These are phyloP conservation scores for Naso thynnoides DNA, from an alignment of 2,797 vertebrate species.

Conservation along the genomic window DNA sequence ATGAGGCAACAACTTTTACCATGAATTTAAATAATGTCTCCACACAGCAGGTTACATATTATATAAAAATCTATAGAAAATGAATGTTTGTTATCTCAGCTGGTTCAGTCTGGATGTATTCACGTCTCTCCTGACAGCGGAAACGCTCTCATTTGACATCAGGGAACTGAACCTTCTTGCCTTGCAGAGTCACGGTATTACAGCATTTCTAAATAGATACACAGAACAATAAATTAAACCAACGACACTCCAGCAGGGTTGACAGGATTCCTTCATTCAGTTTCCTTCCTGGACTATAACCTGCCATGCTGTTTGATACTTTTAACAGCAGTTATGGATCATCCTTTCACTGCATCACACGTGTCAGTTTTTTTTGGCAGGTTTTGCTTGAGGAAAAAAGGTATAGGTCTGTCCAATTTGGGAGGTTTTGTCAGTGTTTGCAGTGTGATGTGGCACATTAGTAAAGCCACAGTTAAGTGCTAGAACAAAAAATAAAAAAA, in stretches of 20 bases:
- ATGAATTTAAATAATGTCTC: conserved; percentile 14
- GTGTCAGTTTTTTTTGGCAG: not conserved
- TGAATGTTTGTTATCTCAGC: not conserved
- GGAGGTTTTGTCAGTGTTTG: not conserved
- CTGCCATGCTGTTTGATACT: not conserved
- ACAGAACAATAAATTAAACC: not conserved
- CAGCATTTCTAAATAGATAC: not conserved
- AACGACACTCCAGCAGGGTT: not conserved
- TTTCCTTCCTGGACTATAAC: not conserved
- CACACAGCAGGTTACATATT: conserved; percentile 9
- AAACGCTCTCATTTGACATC: not conserved
- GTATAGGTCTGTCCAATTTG: not conserved
- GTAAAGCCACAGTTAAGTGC: not conserved
- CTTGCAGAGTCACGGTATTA: not conserved
- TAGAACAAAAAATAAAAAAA: not conserved
- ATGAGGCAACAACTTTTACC: not conserved
- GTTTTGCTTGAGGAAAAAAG: not conserved
- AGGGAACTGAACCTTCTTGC: not conserved
- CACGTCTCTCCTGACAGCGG: not conserved
- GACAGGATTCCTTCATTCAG: not conserved
- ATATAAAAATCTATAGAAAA: conserved; percentile 21
- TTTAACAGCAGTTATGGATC: not conserved
- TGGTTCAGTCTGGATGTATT: not conserved
- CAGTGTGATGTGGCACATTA: not conserved
- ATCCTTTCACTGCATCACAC: conserved; percentile 5